A percentile compares a stretch with the other conserved stretches of the same genome.
Conservation (phyloP, 2,113 vertebrate species). For the Nipponia nippon region DNA sequence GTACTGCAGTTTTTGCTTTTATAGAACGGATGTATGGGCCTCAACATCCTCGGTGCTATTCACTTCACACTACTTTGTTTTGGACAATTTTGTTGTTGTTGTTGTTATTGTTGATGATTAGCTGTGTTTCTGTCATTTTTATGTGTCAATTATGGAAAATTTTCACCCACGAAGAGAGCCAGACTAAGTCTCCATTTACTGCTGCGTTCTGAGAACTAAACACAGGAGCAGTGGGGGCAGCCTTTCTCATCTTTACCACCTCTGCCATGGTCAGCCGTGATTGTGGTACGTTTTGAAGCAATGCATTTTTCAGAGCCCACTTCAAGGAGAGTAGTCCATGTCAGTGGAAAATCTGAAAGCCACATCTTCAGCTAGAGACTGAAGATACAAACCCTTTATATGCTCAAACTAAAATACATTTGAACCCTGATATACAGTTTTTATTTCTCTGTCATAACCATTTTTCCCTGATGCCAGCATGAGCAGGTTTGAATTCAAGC, state of each 20-base stretch:
- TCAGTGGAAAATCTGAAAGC: background rate
- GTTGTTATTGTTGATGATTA: background rate
- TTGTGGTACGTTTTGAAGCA: background rate
- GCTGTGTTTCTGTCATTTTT: background rate
- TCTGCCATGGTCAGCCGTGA: background rate
- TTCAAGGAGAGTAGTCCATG: background rate
- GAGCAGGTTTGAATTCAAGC: background rate
- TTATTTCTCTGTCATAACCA: background rate
- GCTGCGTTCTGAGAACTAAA: background rate
- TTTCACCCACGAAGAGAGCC: background rate
- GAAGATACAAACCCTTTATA: background rate
- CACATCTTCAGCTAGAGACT: background rate
- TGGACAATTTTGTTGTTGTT: background rate
- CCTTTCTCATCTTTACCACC: background rate
- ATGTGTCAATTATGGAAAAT: background rate
- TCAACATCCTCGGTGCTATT: background rate
- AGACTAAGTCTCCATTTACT: background rate
- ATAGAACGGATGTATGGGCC: background rate
- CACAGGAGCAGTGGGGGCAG: background rate
- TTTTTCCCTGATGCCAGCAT: background rate
- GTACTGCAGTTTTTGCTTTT: background rate
- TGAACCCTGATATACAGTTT: background rate
- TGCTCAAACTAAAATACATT: background rate
- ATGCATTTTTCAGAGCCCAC: background rate
- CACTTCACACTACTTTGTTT: background rate